A percentile compares a stretch with the other conserved stretches of the same genome.
Conservation (phyloP, 2,797 vertebrate species). For the Rousettus madagascariensis region DNA sequence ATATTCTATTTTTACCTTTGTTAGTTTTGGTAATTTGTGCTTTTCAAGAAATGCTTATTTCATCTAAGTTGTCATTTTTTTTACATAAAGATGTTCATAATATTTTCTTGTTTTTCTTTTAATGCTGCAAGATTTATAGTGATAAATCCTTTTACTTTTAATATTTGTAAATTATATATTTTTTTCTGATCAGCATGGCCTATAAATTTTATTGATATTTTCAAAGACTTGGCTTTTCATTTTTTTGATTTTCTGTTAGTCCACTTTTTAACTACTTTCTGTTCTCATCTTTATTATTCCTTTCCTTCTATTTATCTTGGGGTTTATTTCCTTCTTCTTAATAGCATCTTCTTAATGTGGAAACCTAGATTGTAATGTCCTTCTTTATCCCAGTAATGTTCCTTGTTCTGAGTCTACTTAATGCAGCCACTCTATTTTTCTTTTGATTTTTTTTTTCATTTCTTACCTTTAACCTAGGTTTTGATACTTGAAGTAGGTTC, state of each 20-base stretch:
- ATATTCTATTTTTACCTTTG: neutral
- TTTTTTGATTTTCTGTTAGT: conserved; percentile 13
- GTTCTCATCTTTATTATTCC: neutral
- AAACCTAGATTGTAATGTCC: neutral
- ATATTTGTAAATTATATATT: neutral
- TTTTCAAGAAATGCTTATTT: conserved; percentile 5
- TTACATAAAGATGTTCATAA: neutral
- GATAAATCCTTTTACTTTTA: neutral
- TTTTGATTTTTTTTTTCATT: neutral
- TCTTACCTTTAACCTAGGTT: neutral
- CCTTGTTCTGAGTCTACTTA: neutral
- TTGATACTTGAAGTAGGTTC: neutral
- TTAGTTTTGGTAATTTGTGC: neutral
- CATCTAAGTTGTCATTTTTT: neutral
- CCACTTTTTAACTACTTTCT: neutral
- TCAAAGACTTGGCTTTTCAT: neutral
- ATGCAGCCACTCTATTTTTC: neutral
- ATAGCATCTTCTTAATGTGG: neutral
- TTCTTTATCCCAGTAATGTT: neutral
- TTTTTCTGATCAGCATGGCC: neutral
- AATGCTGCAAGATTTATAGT: neutral
- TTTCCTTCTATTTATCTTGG: neutral
- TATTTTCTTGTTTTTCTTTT: neutral
- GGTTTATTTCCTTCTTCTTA: neutral
- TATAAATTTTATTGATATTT: neutral